A percentile compares a stretch with the other conserved stretches of the same genome.
Conservation (phyloP, 2,113 vertebrate species). For the Dissostichus mawsoni region DNA sequence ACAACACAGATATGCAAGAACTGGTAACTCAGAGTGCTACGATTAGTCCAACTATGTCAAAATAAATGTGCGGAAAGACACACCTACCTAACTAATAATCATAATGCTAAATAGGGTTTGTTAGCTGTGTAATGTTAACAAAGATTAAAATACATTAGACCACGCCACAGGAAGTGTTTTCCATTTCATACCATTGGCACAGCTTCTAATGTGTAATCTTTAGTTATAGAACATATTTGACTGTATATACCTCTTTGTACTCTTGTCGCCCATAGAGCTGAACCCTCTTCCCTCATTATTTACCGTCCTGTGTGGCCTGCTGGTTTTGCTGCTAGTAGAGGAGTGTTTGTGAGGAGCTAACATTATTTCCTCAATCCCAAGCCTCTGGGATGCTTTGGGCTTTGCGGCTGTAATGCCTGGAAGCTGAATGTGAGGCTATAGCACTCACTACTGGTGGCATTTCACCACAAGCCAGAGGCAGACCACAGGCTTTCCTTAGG, state of each 20-base stretch:
- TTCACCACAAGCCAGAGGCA: conserved; percentile 74
- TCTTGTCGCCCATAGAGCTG: conserved; percentile 15
- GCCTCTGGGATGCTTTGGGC: conserved; percentile 69
- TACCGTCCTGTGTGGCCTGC: conserved; percentile 29
- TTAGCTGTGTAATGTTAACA: too few species aligned
- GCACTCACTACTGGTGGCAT: conserved; percentile 76
- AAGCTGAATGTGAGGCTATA: conserved; percentile 68
- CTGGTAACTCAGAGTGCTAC: too few species aligned
- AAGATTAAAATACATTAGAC: too few species aligned
- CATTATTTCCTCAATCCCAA: conserved; percentile 69
- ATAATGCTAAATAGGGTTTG: too few species aligned
- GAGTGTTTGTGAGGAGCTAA: conserved; percentile 43
- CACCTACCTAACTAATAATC: too few species aligned
- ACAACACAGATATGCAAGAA: too few species aligned
- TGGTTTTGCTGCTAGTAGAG: conserved; percentile 27
- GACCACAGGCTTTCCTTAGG: conserved; percentile 70
- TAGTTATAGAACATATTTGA: neutral
- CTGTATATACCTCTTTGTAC: conserved; percentile 23
- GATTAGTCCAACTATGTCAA: too few species aligned
- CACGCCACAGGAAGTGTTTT: too few species aligned
- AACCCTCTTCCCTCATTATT: conserved; percentile 23
- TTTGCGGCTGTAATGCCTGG: conserved; percentile 70
- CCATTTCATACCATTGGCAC: too few species aligned
- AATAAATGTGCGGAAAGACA: too few species aligned
- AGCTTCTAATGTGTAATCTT: too few species aligned